Evolutionary conservation across 2,888 invertebrate genomes (phyloP).

Genomic region (Pristionchus mayeri): DNA sequence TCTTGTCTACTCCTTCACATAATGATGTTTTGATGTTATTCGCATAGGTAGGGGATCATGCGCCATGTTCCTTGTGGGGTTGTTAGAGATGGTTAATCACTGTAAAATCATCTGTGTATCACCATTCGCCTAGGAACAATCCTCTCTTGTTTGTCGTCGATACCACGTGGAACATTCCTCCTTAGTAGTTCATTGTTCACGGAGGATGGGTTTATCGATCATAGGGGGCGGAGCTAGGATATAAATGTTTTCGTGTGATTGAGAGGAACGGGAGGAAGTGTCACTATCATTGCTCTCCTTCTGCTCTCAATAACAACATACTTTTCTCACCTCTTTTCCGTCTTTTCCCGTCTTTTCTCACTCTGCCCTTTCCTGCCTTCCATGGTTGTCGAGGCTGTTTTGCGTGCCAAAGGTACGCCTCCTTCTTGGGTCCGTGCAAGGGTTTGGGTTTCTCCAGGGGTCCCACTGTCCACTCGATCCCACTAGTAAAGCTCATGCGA

Average conservation of each 20-base stretch:
- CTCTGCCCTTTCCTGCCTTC: background rate
- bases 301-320: slow-evolving; percentile 6
- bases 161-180: too few relatives aligned
- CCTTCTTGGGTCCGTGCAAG: background rate
- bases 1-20: too few relatives aligned
- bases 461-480: background rate
- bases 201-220: background rate
- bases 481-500: background rate
- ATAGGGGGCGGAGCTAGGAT: background rate
- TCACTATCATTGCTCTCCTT: background rate
- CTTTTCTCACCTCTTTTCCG: too few relatives aligned
- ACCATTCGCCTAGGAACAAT: too few relatives aligned
- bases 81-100: too few relatives aligned
- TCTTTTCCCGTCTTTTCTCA: background rate
- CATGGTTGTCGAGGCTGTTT: background rate
- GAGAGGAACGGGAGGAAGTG: background rate
- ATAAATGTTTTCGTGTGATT: background rate
- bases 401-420: background rate
- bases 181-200: background rate
- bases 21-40: background rate
- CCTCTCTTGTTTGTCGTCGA: too few relatives aligned
- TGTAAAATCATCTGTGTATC: too few relatives aligned
- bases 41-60: too few relatives aligned
- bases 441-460: background rate
- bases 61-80: too few relatives aligned